Evolutionary conservation across 2,888 invertebrate species (phyloP).

Genomic region (Cosmorhoe ocellata): DNA sequence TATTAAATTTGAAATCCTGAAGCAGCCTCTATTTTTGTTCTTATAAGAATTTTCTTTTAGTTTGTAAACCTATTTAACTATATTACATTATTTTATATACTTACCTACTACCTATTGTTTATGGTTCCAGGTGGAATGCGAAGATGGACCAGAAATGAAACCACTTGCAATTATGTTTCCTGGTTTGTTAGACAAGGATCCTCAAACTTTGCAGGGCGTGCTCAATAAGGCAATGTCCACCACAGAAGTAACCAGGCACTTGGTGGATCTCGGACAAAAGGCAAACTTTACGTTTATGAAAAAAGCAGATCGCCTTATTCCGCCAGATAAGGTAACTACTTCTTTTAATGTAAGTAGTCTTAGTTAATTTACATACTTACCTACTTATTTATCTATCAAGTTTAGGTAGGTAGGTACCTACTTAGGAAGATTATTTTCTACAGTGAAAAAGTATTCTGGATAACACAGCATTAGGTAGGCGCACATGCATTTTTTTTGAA

Average conservation of each 20-base stretch:
- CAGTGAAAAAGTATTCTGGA: too few species aligned
- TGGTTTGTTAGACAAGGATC: slow-evolving; percentile 61
- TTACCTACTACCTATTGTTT: too few species aligned
- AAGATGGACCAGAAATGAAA: slow-evolving; percentile 61
- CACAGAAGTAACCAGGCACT: slow-evolving; percentile 69
- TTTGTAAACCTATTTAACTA: slow-evolving; percentile 4
- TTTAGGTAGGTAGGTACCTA: too few species aligned
- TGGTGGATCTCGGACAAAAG: slow-evolving; percentile 68
- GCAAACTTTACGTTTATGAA: slow-evolving; percentile 72
- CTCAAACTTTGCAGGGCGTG: slow-evolving; percentile 62
- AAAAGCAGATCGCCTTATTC: slow-evolving; percentile 66
- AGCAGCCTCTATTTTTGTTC: too few species aligned
- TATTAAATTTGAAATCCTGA: too few species aligned
- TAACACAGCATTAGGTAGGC: too few species aligned
- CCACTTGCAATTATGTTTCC: slow-evolving; percentile 71
- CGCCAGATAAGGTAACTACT: slow-evolving; percentile 56
- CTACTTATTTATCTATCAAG: not conserved
- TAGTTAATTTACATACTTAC: too few species aligned
- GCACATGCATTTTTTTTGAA: too few species aligned
- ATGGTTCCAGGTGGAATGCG: slow-evolving; percentile 64
- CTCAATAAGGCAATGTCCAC: slow-evolving; percentile 68
- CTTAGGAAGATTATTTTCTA: too few species aligned
- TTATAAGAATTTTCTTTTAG: too few species aligned
- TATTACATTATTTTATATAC: not conserved
- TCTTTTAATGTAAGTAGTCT: too few species aligned